Evolutionary conservation across 2,113 vertebrate species (phyloP), one percentile per base, ranked within the genome.

Genomic region (Oophaga pumilio): DNA sequence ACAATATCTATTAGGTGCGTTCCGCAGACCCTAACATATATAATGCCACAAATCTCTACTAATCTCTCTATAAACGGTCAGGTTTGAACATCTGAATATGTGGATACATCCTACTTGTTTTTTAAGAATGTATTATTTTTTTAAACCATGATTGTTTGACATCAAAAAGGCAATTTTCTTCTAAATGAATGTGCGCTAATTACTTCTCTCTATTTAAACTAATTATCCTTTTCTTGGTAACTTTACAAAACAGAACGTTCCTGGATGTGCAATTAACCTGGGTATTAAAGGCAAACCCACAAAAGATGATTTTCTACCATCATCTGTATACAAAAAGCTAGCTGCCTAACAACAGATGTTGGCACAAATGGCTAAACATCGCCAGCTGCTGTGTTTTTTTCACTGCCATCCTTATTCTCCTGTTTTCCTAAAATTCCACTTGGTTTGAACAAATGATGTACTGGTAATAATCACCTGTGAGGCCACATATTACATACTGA

Each of bases 271-370:
- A 59, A 79, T 79, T 79, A 59, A 43, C 79, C 59, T 64, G 22
- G 20, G 60, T 6, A 82, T 82, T 81, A 64, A 64, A 82, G 66
- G 59, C 79, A 82, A 82, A 82, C 80, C 43, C 8, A 64, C 64
- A 50, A 50, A 82, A 82, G 33, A 68, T 43, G n/a, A 52, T 66
- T 52, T 49, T 82, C 33, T 66, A 7, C 62, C 62, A 56, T 68
- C 64, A 10, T 24, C 62, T 64, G 57, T 43, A 50, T 62, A 64
- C 33, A 49, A 0, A 8, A 64, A 49, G 11, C 7, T 26, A 52
- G 22, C 43, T 0, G 15, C 6, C 49, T 82, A 13, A 22, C 12
- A 69, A 26, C 33, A 69, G 60, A 68, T 68, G 43, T 53, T 9
- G n/a, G 14, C 64, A 69, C 81, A 83, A 83, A 69, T 53, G 62